Evolutionary conservation across 2,113 vertebrate genomes (phyloP).

Genomic region (Sinocyclocheilus anophthalmus): DNA sequence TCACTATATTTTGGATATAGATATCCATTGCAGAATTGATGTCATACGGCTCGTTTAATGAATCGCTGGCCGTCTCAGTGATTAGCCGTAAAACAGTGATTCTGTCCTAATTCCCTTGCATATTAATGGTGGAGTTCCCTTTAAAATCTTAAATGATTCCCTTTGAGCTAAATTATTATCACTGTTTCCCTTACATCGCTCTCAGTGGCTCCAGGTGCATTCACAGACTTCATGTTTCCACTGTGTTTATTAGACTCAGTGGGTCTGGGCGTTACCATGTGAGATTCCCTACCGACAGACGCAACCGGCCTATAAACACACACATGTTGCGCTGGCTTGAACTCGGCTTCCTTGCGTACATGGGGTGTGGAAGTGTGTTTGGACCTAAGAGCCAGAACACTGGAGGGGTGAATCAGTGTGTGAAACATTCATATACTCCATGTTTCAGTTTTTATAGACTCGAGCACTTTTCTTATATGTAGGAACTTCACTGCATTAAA

Average conservation of each 20-base stretch:
- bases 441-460: constrained; percentile 53
- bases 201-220: constrained; percentile 72
- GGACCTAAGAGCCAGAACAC: constrained; percentile 49
- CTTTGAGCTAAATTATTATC: too few species aligned
- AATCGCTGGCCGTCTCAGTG: too few species aligned
- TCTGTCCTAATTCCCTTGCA: too few species aligned
- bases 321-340: constrained; percentile 73
- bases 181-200: too few species aligned
- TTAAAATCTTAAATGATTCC: too few species aligned
- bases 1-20: too few species aligned
- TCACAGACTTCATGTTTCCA: constrained; percentile 71
- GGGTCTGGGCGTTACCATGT: constrained; percentile 75
- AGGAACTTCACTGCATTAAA: constrained; percentile 58
- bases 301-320: constrained; percentile 71
- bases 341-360: constrained; percentile 68
- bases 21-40: too few species aligned
- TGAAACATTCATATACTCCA: constrained; percentile 38
- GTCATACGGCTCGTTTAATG: too few species aligned
- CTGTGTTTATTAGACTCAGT: constrained; percentile 71
- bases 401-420: constrained; percentile 36
- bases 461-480: constrained; percentile 44
- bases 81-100: too few species aligned
- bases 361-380: neutral
- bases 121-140: too few species aligned
- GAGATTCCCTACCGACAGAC: constrained; percentile 71